These are phyloP conservation scores for Halcyon malimbica DNA, from an alignment of 2,113 vertebrate species.

Conservation along the genomic window DNA sequence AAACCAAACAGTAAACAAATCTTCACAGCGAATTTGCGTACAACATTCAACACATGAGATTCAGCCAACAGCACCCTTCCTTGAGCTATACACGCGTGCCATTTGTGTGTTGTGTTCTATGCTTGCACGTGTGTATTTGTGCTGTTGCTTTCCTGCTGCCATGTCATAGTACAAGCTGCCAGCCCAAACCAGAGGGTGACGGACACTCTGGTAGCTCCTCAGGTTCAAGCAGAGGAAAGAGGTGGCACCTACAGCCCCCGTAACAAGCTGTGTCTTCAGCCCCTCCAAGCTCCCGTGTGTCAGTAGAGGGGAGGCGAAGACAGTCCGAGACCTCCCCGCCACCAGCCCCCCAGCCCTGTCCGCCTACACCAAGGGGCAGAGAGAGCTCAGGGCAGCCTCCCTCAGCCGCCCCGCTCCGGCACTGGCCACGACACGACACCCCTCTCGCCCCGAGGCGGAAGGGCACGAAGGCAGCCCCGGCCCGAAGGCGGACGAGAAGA, in stretches of 20 bases:
- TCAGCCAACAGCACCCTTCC: not conserved
- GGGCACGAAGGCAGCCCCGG: fast-evolving
- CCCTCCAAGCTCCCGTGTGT: fast-evolving
- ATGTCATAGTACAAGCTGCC: too few relatives aligned
- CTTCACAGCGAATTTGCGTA: not conserved
- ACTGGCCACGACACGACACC: not conserved
- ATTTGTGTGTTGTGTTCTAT: fast-evolving
- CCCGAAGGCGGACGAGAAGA: too few relatives aligned
- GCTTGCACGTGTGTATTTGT: fast-evolving
- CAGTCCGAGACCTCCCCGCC: fast-evolving
- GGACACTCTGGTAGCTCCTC: not conserved
- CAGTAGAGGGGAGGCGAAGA: not conserved
- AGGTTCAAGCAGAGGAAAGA: fast-evolving
- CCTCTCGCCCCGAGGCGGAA: too few relatives aligned
- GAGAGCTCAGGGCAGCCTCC: not conserved
- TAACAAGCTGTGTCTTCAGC: fast-evolving
- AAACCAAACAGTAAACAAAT: not conserved
- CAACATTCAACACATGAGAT: not conserved
- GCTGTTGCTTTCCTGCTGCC: not conserved
- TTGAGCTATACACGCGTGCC: fast-evolving
- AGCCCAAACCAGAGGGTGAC: not conserved
- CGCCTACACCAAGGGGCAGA: not conserved
- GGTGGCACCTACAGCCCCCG: fast-evolving
- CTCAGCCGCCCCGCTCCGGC: fast-evolving
- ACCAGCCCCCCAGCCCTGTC: not conserved